Evolutionary conservation across 1,140 invertebrate species (phyloP).

Genomic region (Bacillus rossius): DNA sequence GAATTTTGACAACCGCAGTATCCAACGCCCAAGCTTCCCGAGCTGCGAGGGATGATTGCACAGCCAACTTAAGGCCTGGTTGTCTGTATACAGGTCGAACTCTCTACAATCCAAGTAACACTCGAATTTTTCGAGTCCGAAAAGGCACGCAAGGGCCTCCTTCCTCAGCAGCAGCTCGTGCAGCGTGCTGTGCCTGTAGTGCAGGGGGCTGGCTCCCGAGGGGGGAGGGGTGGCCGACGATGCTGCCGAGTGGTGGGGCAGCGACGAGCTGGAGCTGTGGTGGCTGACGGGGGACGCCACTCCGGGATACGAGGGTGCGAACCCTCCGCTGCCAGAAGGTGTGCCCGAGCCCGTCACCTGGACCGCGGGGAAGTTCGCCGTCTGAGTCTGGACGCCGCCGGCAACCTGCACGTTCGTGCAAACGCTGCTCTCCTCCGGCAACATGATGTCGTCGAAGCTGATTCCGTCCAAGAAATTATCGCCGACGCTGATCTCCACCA

Average conservation of each 20-base stretch:
- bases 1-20: too few relatives aligned
- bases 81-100: too few relatives aligned
- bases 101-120: too few relatives aligned
- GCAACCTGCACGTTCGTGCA: slow-evolving; percentile 23
- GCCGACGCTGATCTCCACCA: slow-evolving; percentile 82
- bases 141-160: slow-evolving; percentile 42
- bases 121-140: too few relatives aligned
- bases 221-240: slow-evolving; percentile 42
- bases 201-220: slow-evolving; percentile 6
- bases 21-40: too few relatives aligned
- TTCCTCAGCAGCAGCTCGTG: slow-evolving; percentile 63
- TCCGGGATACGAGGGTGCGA: not conserved
- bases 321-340: not conserved
- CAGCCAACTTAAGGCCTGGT: too few relatives aligned
- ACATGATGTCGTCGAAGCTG: slow-evolving; percentile 76
- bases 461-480: slow-evolving; percentile 73
- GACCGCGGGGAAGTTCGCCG: slow-evolving; percentile 10
- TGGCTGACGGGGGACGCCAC: slow-evolving; percentile 53
- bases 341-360: slow-evolving; percentile 21
- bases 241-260: slow-evolving; percentile 30
- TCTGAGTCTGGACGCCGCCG: slow-evolving; percentile 9
- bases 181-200: slow-evolving; percentile 44
- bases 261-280: slow-evolving; percentile 48
- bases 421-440: slow-evolving; percentile 59
- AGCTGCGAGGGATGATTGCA: too few relatives aligned